Base-by-base conservation (phyloP, 2,888 invertebrate species). In the Tipula helvola region DNA sequence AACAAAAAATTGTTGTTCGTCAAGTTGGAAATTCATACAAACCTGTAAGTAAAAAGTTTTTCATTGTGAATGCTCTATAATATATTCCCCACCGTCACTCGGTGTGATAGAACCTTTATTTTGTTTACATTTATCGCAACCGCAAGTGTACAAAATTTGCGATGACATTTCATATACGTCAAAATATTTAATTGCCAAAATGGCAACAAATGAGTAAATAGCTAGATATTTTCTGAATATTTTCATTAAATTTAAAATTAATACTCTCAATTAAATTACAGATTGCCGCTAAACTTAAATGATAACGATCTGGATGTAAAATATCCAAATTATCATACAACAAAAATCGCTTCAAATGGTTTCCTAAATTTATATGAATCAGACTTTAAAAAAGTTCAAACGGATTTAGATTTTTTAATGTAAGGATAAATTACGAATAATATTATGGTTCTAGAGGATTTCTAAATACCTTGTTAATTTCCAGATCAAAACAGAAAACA, bases 401-500 rank as follows among this genome's bases (percentile, higher is more conserved):
- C 87, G 36, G 90, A 90, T 87, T 88, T 91, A 7, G 90, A 90
- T 86, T 91, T 91, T 87, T 88, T 91, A 84, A 90, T 90, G 91
- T 91, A 88, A 88, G 89, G 88, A 86, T 1, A 86, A 41, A 16
- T 44, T n/a, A 28, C 13, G 5, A 83, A 28, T 42, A 84, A 41
- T 44, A 57, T 18, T 83, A 36, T 57, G 18, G 18, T 83, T 28
- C 28, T 28, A 28, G 28, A 28, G 28, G 28, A 28, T 28, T 28
- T 28, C 28, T 28, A 28, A 28, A 28, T 28, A 28, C 28, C 28
- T 28, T 28, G 28, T 28, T 28, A n/a, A 16, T 36, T 87, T 18
- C 57, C 8, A 91, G 91, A 86, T 89, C 89, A 3, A 91, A 90
- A 44, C 91, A 91, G 87, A 91, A 91, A 86, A 91, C 90, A 88